Conservation (phyloP, 1,140 invertebrate species). For the Gryon sp. region DNA sequence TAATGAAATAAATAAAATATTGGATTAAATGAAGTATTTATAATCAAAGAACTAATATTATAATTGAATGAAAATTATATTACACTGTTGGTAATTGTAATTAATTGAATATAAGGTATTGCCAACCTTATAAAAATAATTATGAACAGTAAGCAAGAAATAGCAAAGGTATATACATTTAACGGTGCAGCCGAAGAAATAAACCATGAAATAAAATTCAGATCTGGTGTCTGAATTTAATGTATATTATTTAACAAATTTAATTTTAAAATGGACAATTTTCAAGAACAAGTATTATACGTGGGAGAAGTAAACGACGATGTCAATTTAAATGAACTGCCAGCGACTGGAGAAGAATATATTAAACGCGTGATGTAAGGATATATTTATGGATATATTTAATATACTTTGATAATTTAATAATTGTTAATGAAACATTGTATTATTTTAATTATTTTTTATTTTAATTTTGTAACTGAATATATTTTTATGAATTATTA, state of each 20-base stretch:
- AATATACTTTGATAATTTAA: background rate
- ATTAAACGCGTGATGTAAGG: constrained; percentile 81
- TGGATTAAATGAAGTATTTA: no score
- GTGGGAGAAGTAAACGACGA: constrained; percentile 76
- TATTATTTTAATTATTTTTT: background rate
- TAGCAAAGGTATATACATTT: no score
- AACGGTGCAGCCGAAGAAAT: no score
- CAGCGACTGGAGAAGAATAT: constrained; percentile 81
- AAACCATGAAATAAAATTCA: constrained; percentile 48
- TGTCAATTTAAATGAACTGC: constrained; percentile 78
- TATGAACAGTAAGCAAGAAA: no score
- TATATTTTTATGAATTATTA: no score
- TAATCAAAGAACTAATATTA: no score
- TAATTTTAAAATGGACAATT: constrained; percentile 57
- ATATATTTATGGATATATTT: background rate
- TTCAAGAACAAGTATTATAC: constrained; percentile 70
- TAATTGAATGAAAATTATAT: no score
- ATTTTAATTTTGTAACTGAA: no score
- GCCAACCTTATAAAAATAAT: no score
- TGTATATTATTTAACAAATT: background rate
- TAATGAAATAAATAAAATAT: no score
- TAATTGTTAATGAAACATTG: background rate
- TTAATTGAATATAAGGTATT: no score
- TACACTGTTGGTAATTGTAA: no score
- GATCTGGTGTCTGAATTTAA: background rate